Evolutionary conservation across 2,797 vertebrate species (phyloP), one percentile per base, ranked within the genome.

Genomic region (Takifugu ocellatus): DNA sequence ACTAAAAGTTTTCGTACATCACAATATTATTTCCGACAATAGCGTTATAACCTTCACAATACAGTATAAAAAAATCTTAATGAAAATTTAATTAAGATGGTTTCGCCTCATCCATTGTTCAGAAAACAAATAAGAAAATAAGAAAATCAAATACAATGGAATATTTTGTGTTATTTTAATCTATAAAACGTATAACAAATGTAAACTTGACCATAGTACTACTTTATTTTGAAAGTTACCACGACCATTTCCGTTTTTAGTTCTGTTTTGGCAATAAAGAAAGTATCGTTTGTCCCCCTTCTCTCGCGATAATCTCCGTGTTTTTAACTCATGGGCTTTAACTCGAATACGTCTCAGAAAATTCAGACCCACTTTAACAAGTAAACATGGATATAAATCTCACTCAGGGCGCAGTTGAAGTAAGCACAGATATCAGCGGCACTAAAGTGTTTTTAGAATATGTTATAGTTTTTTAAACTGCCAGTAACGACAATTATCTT

Each of bases 391-490:
- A 24, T 52, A 39, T 56, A 1, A 25, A 14, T 29, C 77, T 88
- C 24, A 81, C 88, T 7, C 16, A 66, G 15, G 86, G 87, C 64
- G 87, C 87, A 8, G 6, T 87, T 51, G 63, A 77, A 63, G 88
- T 88, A 81, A 75, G 76, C 27, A 12, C 5, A 3, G 2, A 25
- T 11, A n/a, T 51, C 5, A 1, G 11, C 42, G 25, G 7, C 7
- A 50, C 1, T 14, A 2, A 63, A 15, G 1, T 12, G 3, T 3
- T 57, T 21, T 16, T 10, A 10, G 33, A 39, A 39, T 1, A 36
- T 33, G 3, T 11, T 3, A 25, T 7, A 5, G 15, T 62, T 0
- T 33, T 56, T 0, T 5, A 9, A 11, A 6, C 14, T 39, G 15
- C 17, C 36, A 25, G 54, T 42, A 51, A 17, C 16, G 2, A 24